Evolutionary conservation across 2,113 vertebrate species (phyloP).

Genomic region (Rafetus swinhoei): DNA sequence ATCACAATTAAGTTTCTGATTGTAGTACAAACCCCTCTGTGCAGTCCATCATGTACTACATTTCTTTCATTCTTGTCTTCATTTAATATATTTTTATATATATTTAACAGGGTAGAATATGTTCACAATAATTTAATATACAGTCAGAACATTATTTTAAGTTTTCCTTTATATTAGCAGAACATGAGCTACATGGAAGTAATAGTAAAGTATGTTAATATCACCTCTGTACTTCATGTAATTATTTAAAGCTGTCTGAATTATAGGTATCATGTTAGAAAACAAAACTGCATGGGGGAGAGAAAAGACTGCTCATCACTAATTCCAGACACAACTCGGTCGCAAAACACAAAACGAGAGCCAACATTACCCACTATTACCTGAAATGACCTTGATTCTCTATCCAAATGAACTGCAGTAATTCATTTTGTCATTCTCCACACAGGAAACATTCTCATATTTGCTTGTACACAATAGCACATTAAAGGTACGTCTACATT

Average conservation of each 20-base stretch:
- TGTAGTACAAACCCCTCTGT: neutral
- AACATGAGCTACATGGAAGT: neutral
- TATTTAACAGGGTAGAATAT: neutral
- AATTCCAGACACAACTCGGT: neutral
- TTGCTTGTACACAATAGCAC: neutral
- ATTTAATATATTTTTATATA: neutral
- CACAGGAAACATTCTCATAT: neutral
- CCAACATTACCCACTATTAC: neutral
- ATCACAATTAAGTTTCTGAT: neutral
- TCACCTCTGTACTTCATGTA: neutral
- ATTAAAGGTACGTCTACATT: no score
- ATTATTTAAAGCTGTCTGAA: neutral
- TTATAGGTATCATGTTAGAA: neutral
- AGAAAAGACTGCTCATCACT: neutral
- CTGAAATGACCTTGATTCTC: neutral
- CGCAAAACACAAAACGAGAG: neutral
- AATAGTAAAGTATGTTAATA: neutral
- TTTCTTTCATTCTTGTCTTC: neutral
- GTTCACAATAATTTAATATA: neutral
- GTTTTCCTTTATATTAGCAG: neutral
- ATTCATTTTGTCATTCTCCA: fast-evolving
- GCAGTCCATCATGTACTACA: neutral
- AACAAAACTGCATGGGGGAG: neutral
- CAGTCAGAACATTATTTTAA: neutral
- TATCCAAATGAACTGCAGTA: neutral